Percentiles rank a stretch among this genome's conserved stretches.
Conservation (phyloP, 2,797 vertebrate species). For the Melanotaenia maccullochi region DNA sequence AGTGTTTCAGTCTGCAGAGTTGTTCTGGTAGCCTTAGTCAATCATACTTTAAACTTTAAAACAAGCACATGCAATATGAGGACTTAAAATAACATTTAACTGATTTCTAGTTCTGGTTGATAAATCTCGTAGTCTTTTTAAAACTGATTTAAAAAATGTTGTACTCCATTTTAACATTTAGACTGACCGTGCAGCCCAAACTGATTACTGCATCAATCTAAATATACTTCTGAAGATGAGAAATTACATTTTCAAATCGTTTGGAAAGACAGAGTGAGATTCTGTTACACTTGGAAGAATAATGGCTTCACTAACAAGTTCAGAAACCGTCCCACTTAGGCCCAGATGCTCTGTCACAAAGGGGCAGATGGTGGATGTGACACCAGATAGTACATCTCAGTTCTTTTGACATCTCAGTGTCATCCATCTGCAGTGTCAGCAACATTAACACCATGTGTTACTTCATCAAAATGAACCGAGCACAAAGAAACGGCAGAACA, state of each 20-base stretch:
- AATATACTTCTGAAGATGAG: background rate
- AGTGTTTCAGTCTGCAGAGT: constrained; percentile 24
- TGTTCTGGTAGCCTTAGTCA: constrained; percentile 16
- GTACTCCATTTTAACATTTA: background rate
- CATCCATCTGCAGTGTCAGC: constrained; percentile 69
- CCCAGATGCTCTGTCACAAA: constrained; percentile 59
- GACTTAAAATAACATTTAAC: background rate
- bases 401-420: constrained; percentile 60
- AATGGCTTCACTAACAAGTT: constrained; percentile 47
- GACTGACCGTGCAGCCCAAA: background rate
- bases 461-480: constrained; percentile 40
- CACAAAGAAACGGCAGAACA: background rate
- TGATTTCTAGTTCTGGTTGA: background rate
- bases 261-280: constrained; percentile 8
- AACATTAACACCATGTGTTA: constrained; percentile 40
- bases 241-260: background rate
- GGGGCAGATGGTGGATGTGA: constrained; percentile 71
- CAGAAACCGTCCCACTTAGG: constrained; percentile 42
- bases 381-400: constrained; percentile 63
- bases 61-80: background rate
- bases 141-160: background rate
- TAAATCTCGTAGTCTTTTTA: background rate
- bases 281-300: constrained; percentile 29
- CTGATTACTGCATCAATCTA: background rate
- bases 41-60: constrained; percentile 15